Conservation (phyloP, 1,140 invertebrate species). For the Parasteatoda tepidariorum region DNA sequence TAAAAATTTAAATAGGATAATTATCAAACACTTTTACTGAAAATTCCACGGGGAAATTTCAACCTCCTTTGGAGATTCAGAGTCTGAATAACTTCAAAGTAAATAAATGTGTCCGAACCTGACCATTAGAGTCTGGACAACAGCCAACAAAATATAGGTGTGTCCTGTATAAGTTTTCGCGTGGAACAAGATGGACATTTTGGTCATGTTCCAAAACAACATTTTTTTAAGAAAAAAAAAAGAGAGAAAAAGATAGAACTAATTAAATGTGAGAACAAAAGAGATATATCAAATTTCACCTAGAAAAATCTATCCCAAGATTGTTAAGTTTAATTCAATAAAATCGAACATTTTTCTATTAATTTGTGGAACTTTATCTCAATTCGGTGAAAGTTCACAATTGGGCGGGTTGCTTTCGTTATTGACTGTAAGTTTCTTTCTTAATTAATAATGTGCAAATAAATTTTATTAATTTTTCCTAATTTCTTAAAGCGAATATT, state of each 20-base stretch:
- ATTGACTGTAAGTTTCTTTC: no score
- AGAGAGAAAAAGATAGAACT: not conserved
- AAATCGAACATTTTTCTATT: no score
- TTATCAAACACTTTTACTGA: no score
- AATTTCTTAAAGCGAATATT: no score
- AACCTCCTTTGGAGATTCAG: no score
- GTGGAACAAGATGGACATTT: not conserved
- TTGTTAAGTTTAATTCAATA: not conserved
- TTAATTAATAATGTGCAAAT: no score
- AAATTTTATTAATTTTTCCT: no score
- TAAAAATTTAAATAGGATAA: no score
- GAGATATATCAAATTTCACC: not conserved
- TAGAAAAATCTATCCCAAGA: not conserved
- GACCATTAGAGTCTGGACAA: not conserved
- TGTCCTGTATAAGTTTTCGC: not conserved
- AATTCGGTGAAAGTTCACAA: not conserved
- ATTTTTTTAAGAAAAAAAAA: not conserved
- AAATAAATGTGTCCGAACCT: not conserved
- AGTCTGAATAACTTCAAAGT: no score
- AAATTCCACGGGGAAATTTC: no score
- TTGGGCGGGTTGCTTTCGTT: no score
- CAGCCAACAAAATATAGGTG: conserved; percentile 5
- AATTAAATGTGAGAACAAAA: not conserved
- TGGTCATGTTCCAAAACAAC: not conserved
- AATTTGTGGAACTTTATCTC: not conserved